Evolutionary conservation across 2,113 vertebrate genomes (phyloP), one percentile per base, ranked within the genome.

Genomic region (Cephalopholis sonnerati): DNA sequence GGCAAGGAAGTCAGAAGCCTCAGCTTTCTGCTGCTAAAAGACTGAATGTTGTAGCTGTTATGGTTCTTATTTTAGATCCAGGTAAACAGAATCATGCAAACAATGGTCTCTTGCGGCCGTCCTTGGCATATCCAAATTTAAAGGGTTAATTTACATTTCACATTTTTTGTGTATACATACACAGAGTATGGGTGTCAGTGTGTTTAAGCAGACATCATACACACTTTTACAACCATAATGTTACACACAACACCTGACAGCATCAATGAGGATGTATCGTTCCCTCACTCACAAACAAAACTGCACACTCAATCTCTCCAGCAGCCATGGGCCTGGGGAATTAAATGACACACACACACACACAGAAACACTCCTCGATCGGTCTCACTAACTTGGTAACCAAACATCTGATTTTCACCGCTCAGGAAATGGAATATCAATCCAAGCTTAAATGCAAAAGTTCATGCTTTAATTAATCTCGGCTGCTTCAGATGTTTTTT

Each of bases 401-500:
- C 76, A 85, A 77, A 84, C 72, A 79, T 79, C 72, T 82, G 61
- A 32, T 54, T 67, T 71, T 61, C 32, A 13, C 27, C 44, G 2
- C 41, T 29, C 6, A 12, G 83, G 57, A 80, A 79, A 84, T 79
- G 55, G 76, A 90, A 65, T 63, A 85, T 87, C 82, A 85, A 77
- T 76, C 85, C 22, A 1, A 63, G 83, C 36, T 36, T 73, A 70
- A 81, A 58, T 50, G 61, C 41, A n/a, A 75, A 32, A 72, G 74
- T 76, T 81, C 64, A 74, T 22, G 75, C 51, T 81, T 81, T 86
- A 84, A 90, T 89, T 88, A 64, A 41, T 71, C 4, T 8, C 53
- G 24, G 64, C 76, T 73, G 83, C 78, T 55, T 82, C 36, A 64
- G 50, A 82, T 79, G 61, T 7, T 70, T 24, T 24, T 64, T 44